Evolutionary conservation across 2,888 invertebrate genomes (phyloP), one percentile per base, ranked within the genome.

Genomic region (Acleris cristana): DNA sequence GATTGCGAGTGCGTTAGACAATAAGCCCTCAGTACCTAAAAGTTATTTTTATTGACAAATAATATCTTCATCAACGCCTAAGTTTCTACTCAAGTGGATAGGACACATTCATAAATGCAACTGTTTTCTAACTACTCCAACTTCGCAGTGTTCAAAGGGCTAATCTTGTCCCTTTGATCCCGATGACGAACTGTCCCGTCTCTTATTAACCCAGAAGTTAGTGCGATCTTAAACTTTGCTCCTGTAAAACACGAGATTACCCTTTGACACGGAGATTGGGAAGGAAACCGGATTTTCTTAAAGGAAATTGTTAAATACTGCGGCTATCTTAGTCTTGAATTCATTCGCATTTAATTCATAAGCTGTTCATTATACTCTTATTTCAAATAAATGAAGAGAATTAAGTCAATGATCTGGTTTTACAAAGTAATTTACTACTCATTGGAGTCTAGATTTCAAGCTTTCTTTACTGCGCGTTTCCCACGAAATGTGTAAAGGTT

Each of bases 151-250:
- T 63, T 58, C 58, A 58, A 58, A 54, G 63, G 54, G 67, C 58
- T 67, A 62, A 67, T 67, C 57, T 26, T 58, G 67, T 58, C 53
- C 63, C 67, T 67, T 67, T 67, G 67, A 67, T 67, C 67, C 67
- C 58, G 16, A 48, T 58, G 48, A 53, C 49, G 53, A 62, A 63
- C 67, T 67, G 63, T 67, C 67, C 67, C 63, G 63, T 48, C 67
- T 63, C 63, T 67, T 67, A 67, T 67, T 67, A 63, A 63, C 67
- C 67, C 63, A 6, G 63, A 67, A 67, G 67, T 67, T 67, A 67
- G 62, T 63, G 58, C 53, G 67, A 67, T 62, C 61, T 63, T 57
- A 48, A 67, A 63, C 67, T 53, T 53, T 58, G 53, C 53, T 58
- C 58, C 63, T n/a, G 58, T 58, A 63, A 63, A 67, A 67, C 67